Conservation (phyloP, 2,888 invertebrate genomes). For the Acronicta aceris region DNA sequence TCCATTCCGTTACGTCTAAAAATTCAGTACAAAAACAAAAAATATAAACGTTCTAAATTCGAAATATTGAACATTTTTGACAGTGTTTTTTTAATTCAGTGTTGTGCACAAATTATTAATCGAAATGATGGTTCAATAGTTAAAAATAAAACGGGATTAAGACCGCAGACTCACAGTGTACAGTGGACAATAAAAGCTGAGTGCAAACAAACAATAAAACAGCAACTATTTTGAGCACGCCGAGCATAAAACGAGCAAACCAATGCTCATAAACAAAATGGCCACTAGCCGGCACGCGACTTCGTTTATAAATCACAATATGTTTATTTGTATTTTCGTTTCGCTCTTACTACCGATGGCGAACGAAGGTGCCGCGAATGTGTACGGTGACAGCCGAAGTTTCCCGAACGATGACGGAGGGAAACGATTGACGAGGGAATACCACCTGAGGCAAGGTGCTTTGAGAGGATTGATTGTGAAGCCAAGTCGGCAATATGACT, state of each 20-base stretch:
- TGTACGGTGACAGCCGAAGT: slow-evolving; percentile 75
- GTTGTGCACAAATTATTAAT: slow-evolving; percentile 23
- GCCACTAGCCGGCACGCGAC: slow-evolving; percentile 83
- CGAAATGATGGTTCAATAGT: slow-evolving; percentile 23
- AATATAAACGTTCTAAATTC: slow-evolving; percentile 13
- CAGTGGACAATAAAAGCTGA: slow-evolving; percentile 72
- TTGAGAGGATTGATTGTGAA: slow-evolving; percentile 92
- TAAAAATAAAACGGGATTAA: slow-evolving; percentile 46
- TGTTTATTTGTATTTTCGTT: slow-evolving; percentile 87
- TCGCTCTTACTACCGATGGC: slow-evolving; percentile 83
- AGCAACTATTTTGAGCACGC: slow-evolving; percentile 76
- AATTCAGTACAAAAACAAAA: neutral
- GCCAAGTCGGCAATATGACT: slow-evolving; percentile 89
- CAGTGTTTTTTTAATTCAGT: slow-evolving; percentile 24
- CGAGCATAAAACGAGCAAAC: slow-evolving; percentile 75
- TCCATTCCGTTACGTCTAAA: neutral
- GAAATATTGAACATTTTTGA: slow-evolving; percentile 3
- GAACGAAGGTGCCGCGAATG: slow-evolving; percentile 77
- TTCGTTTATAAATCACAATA: slow-evolving; percentile 81
- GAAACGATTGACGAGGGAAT: slow-evolving; percentile 88
- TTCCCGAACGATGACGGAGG: slow-evolving; percentile 75
- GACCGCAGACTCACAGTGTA: slow-evolving; percentile 61
- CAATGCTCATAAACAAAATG: slow-evolving; percentile 83
- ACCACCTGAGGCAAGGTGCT: slow-evolving; percentile 91
- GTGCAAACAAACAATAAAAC: slow-evolving; percentile 81